Evolutionary conservation across 1,140 invertebrate species (phyloP).

Genomic region (Colletes gigas): DNA sequence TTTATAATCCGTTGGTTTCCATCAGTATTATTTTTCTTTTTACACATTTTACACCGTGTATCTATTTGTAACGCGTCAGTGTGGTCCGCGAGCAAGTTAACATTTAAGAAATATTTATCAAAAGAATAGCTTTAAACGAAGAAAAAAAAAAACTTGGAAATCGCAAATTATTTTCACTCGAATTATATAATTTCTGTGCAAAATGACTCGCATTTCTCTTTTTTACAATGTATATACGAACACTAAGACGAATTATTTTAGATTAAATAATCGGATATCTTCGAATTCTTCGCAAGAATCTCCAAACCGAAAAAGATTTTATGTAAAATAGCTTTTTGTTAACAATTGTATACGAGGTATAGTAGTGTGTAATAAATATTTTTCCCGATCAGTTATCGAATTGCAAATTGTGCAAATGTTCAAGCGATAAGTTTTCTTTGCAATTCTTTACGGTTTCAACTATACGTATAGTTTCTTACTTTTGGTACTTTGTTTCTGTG

Average conservation of each 20-base stretch:
- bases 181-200: slow-evolving; percentile 14
- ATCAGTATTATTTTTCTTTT: slow-evolving; percentile 25
- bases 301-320: slow-evolving; percentile 4
- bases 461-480: no score
- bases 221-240: slow-evolving; percentile 9
- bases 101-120: slow-evolving; percentile 21
- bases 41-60: slow-evolving; percentile 21
- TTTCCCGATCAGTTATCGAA: no score
- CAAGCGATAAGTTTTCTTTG: no score
- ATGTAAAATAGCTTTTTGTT: no score
- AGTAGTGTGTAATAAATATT: no score
- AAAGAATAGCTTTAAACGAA: slow-evolving; percentile 3
- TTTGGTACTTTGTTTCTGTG: no score
- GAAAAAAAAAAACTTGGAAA: background rate
- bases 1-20: slow-evolving; percentile 8
- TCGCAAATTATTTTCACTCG: background rate
- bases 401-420: no score
- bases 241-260: slow-evolving; percentile 21
- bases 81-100: slow-evolving; percentile 14
- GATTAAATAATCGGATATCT: slow-evolving; percentile 15
- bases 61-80: slow-evolving; percentile 6
- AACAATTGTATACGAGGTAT: no score
- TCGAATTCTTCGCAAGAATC: slow-evolving; percentile 6
- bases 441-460: no score
- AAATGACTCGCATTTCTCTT: slow-evolving; percentile 7